Evolutionary conservation across 1,140 invertebrate species (phyloP), one percentile per base, ranked within the genome.

Genomic region (Melanaphis sacchari): DNA sequence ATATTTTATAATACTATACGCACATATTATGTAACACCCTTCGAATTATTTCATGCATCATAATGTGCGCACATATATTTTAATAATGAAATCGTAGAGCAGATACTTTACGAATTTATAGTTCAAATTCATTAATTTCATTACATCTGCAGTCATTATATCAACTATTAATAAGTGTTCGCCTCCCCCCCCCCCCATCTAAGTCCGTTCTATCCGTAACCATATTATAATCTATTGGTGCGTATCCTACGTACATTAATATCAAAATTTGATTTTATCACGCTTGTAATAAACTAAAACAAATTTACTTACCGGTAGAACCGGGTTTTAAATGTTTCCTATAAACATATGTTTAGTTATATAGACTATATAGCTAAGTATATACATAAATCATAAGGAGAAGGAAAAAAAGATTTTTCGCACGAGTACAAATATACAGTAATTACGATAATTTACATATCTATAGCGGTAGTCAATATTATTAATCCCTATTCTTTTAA

Each of bases 251-350:
- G 9, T 43, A 22, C 40, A 84, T 41, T 85, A 85, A 49, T 43
- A 87, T 87, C 85, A 15, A 46, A 87, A 87, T 87, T 31, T n/a
- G n/a, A 87, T 87, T 87, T n/a, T 43, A 46, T 87, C 85, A 87
- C 41, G 85, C 85, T 87, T 15, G 41, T 46, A n/a, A 87, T 87
- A 46, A 87, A 87, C 46, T 38, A n/a, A 85, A 85, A 41, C 40
- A 26, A 26, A 85, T 41, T 85, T 43, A 41, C 22, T 85, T 85
- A 85, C 82, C 82, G 82, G 82, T 85, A 85, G 38, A 41, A 85
- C 82, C 82, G 40, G 82, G 40, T 41, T 43, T 76, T 76, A 76
- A 76, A 76, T 36, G 59, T 76, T 76, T 76, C 31, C 59, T 76
- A 76, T 76, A 59, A 31, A 66, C n/a, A 66, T 66, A n/a, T 66